Percentiles rank a stretch among this genome's conserved stretches.
phyloP scores from a whole-genome alignment of 2,888 invertebrate genomes.

The Andrena dorsata region DNA sequence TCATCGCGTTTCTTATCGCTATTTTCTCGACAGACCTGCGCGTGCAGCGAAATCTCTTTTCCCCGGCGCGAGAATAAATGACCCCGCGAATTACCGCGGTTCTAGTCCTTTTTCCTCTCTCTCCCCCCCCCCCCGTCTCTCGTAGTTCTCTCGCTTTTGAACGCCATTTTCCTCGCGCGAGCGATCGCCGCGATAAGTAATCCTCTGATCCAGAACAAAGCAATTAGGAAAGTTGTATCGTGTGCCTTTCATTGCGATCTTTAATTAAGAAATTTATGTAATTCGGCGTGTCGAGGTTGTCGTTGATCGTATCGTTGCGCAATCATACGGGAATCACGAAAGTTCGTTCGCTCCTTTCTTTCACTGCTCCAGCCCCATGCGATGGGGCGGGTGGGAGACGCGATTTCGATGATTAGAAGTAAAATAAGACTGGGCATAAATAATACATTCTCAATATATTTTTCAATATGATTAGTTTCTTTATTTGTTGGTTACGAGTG shows the following conservation, averaged over 20 bases:
- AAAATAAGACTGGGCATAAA: too few relatives aligned
- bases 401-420: too few relatives aligned
- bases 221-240: conserved; percentile 35
- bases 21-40: conserved; percentile 26
- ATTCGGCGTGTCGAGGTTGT: background rate
- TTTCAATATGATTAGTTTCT: background rate
- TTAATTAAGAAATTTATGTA: conserved; percentile 38
- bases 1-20: conserved; percentile 41
- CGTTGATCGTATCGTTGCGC: conserved; percentile 6
- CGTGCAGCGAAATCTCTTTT: conserved; percentile 32
- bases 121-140: too few relatives aligned
- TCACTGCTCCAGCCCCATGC: background rate
- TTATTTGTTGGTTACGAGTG: background rate
- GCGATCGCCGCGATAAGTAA: conserved; percentile 40
- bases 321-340: background rate
- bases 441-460: background rate
- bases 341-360: background rate
- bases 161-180: background rate
- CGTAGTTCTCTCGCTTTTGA: background rate
- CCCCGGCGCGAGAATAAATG: conserved; percentile 45
- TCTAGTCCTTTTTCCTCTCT: conserved; percentile 11
- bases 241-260: conserved; percentile 5
- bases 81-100: conserved; percentile 33
- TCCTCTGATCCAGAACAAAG: conserved; percentile 29
- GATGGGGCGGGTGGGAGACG: too few relatives aligned